Evolutionary conservation across 2,888 invertebrate species (phyloP).

Genomic region (Isoperla grammatica): DNA sequence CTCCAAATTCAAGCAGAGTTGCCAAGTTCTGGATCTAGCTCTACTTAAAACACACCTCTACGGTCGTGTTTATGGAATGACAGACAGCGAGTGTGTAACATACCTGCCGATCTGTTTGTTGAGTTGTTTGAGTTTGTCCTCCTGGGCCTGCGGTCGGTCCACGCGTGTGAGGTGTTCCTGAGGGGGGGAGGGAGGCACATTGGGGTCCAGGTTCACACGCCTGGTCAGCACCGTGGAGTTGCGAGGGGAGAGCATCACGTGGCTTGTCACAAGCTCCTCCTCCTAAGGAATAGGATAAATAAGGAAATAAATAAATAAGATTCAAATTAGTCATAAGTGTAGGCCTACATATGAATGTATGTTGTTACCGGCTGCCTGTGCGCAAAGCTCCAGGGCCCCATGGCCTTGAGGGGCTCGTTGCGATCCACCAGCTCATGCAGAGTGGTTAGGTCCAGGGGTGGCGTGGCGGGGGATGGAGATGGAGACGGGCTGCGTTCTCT

Average conservation of each 20-base stretch:
- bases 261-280: conserved; percentile 24
- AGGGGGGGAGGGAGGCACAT: conserved; percentile 49
- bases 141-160: conserved; percentile 11
- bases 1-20: too few species aligned
- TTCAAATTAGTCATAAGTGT: too few species aligned
- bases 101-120: conserved; percentile 54
- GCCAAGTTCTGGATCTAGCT: too few species aligned
- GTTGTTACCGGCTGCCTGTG: conserved; percentile 27
- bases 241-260: conserved; percentile 55
- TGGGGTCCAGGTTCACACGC: conserved; percentile 48
- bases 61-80: too few species aligned
- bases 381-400: conserved; percentile 33
- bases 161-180: conserved; percentile 38
- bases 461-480: conserved; percentile 33
- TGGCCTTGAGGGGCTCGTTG: conserved; percentile 45
- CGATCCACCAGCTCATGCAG: conserved; percentile 54
- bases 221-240: conserved; percentile 52
- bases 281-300: conserved; percentile 13
- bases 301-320: too few species aligned
- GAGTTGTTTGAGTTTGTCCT: conserved; percentile 47
- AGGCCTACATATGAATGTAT: background rate
- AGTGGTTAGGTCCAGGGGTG: conserved; percentile 51
- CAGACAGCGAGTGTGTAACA: background rate
- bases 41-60: too few species aligned
- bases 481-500: conserved; percentile 22